Percentiles rank a stretch among this genome's conserved stretches.
These are phyloP conservation scores for Tromatobia lineatoria DNA, from an alignment of 2,888 invertebrate species.

Conservation along the genomic window DNA sequence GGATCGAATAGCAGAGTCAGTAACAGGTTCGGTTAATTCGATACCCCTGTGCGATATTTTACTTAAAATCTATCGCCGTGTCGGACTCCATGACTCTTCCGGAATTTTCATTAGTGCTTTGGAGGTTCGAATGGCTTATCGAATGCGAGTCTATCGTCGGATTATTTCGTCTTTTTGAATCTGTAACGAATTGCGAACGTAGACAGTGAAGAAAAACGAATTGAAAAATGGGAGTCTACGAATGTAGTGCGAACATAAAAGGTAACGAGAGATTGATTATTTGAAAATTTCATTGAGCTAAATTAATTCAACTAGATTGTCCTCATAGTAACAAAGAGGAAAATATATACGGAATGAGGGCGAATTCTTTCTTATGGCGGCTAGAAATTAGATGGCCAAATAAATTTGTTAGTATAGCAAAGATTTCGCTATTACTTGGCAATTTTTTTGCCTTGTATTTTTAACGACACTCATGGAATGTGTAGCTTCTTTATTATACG, in stretches of 20 bases:
- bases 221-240: neutral
- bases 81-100: neutral
- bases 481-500: too few relatives aligned
- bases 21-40: constrained; percentile 1
- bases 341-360: too few relatives aligned
- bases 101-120: constrained; percentile 3
- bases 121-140: constrained; percentile 9
- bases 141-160: neutral
- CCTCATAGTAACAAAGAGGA: too few relatives aligned
- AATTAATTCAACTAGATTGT: too few relatives aligned
- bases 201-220: neutral
- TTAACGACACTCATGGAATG: too few relatives aligned
- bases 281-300: too few relatives aligned
- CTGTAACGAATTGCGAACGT: constrained; percentile 31
- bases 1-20: constrained; percentile 45
- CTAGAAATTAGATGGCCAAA: too few relatives aligned
- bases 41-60: neutral
- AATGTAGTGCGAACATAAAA: neutral
- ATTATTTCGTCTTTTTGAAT: constrained; percentile 18
- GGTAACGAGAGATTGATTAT: too few relatives aligned
- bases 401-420: too few relatives aligned
- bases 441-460: too few relatives aligned
- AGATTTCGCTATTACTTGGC: too few relatives aligned
- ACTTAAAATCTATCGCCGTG: neutral
- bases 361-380: too few relatives aligned